Conservation (phyloP, 2,888 invertebrate species). For the Sericinus montela region DNA sequence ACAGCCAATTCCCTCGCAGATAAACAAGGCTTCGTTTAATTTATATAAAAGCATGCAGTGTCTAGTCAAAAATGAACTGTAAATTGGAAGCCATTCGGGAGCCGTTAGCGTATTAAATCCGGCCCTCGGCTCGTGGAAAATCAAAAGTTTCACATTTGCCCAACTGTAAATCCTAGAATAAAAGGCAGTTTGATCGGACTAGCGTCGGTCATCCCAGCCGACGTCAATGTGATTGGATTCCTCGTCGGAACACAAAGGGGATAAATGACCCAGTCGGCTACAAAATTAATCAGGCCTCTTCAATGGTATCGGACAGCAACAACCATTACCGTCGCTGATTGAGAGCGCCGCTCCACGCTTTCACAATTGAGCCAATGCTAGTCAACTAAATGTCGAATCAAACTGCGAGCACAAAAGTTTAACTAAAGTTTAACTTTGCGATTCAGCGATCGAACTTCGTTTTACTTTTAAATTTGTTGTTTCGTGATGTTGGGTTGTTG, state of each 20-base stretch:
- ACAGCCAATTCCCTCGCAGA: no score
- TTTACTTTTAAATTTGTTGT: no score
- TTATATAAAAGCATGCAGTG: no score
- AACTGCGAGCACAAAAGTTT: not conserved
- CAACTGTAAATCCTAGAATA: not conserved
- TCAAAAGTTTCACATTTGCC: no score
- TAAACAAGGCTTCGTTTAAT: no score
- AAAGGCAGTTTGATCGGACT: not conserved
- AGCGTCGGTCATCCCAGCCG: not conserved
- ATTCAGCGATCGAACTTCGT: no score
- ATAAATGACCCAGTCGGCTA: not conserved
- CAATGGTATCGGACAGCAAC: not conserved
- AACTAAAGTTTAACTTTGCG: no score
- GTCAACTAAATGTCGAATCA: not conserved
- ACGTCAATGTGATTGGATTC: not conserved
- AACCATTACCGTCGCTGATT: not conserved
- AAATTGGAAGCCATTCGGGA: not conserved
- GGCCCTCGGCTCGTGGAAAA: no score
- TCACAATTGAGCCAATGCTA: no score
- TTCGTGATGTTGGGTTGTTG: no score
- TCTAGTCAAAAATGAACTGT: not conserved
- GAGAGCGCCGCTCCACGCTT: not conserved
- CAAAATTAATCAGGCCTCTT: constrained; percentile 1
- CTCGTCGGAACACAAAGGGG: not conserved
- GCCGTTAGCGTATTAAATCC: no score